Base-by-base conservation (phyloP, 2,113 vertebrate species). In the Daboia siamensis region DNA sequence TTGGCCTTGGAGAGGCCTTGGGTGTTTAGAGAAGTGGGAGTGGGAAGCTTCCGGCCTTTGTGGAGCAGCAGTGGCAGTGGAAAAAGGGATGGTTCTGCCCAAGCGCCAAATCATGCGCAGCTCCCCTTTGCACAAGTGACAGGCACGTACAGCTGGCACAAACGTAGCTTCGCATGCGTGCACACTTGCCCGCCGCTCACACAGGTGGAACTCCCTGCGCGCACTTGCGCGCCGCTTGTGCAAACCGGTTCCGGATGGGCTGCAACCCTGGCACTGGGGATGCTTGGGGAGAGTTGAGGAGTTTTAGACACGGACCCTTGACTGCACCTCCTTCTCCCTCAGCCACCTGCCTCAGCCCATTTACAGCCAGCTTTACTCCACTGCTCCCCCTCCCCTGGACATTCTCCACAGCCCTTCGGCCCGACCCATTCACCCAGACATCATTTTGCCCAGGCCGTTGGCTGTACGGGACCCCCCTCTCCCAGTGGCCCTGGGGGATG, bases 41-140 rank as follows among this genome's bases (percentile, higher is more conserved):
- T 4, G 1, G 6, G 6, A 46, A 15, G 26, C 61, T 64, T n/a
- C 61, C 5, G 1, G 61, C 4, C 0, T 64, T 64, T 13, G 1
- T 29, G 26, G 61, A 13, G 11, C 26, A 1, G 0, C 4, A 3
- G 61, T 64, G 61, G 11, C 4, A 1, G 11, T 1, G 4, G 4
- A n/a, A 64, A 24, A 64, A 64, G 4, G 61, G 61, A n/a, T 1
- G 11, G 4, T 64, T 64, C 29, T 0, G 0, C 4, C 0, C 1
- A 4, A 64, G 61, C 12, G 11, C 23, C 8, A 0, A 24, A 7
- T 39, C 7, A 1, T 0, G 0, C 6, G 7, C 23, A 0, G 10
- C 59, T 29, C 26, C 59, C 59, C 4, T 29, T 64, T 29, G 3
- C 11, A 64, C 10, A 29, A 64, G 57, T 3, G 23, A 51, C 48